These are phyloP conservation scores for Pangasius sanitwongsei DNA, from an alignment of 2,797 vertebrate species.

Conservation along the genomic window DNA sequence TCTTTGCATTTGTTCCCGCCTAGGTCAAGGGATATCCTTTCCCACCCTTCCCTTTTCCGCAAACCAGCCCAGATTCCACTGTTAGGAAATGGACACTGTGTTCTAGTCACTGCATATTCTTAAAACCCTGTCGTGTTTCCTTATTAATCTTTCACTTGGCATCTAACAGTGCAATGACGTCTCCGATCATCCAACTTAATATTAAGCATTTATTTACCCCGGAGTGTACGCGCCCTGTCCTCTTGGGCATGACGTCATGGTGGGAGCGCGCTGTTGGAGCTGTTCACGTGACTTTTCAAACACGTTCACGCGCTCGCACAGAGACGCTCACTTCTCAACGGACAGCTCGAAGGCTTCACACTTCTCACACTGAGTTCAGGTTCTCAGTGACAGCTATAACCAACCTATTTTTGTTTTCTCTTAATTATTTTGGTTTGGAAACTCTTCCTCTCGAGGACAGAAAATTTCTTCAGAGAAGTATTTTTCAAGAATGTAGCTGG, in stretches of 20 bases:
- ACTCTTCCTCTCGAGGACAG: not conserved
- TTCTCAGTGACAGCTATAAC: not conserved
- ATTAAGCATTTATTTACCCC: not conserved
- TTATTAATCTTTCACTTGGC: not conserved
- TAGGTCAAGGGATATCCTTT: slow-evolving; percentile 56
- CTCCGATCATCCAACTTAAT: not conserved
- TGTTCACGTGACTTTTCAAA: slow-evolving; percentile 54
- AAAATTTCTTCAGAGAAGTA: not conserved
- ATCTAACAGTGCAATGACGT: not conserved
- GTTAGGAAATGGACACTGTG: not conserved
- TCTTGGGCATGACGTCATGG: slow-evolving; percentile 42
- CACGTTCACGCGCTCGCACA: slow-evolving; percentile 15
- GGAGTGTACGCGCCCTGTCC: not conserved
- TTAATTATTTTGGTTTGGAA: not conserved
- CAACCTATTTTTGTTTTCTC: not conserved
- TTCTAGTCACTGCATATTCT: not conserved
- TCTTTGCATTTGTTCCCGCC: slow-evolving; percentile 12
- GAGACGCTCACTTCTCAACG: not conserved
- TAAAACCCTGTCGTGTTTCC: not conserved
- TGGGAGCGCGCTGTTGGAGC: slow-evolving; percentile 8
- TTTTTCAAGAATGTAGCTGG: not conserved
- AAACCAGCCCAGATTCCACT: slow-evolving; percentile 6
- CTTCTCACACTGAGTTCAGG: not conserved
- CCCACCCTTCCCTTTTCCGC: slow-evolving; percentile 58
- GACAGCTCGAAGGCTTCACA: not conserved